Percentiles rank a stretch among this genome's conserved stretches.
These are phyloP conservation scores for Exocentrus adspersus DNA, from an alignment of 2,888 invertebrate genomes.

Conservation along the genomic window DNA sequence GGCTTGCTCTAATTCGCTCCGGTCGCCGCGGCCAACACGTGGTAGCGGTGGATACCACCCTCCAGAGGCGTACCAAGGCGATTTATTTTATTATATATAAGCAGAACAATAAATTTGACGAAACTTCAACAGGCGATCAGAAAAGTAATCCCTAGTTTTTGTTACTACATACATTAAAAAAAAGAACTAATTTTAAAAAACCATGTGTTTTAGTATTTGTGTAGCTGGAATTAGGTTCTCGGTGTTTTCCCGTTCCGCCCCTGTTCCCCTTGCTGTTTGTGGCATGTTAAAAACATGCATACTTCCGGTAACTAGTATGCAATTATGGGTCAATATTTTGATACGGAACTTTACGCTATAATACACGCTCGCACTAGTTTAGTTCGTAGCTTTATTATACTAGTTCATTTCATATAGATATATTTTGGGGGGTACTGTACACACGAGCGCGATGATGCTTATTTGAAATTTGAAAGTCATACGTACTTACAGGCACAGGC, in stretches of 20 bases:
- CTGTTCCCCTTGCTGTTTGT: constrained; percentile 8
- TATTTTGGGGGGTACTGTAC: constrained; percentile 19
- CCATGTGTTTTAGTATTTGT: too few species aligned
- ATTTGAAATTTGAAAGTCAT: constrained; percentile 16
- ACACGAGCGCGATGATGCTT: constrained; percentile 4
- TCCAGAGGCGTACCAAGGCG: constrained; percentile 5
- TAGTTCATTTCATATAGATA: constrained; percentile 21
- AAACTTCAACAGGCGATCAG: too few species aligned
- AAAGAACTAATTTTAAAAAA: too few species aligned
- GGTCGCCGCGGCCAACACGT: constrained; percentile 2
- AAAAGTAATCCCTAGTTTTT: too few species aligned
- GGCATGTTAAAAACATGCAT: constrained; percentile 21
- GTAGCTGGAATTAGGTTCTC: not conserved
- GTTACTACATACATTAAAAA: too few species aligned
- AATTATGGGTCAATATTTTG: constrained; percentile 29
- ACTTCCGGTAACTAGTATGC: constrained; percentile 26
- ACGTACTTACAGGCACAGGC: too few species aligned
- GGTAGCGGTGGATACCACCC: not conserved
- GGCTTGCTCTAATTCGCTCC: constrained; percentile 8
- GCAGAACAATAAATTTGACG: too few species aligned
- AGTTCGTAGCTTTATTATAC: constrained; percentile 19
- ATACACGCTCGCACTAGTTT: constrained; percentile 16
- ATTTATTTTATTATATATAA: too few species aligned
- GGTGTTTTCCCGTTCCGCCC: not conserved
- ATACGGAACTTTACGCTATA: constrained; percentile 26